Evolutionary conservation across 2,113 vertebrate species (phyloP).

Genomic region (Phalacrocorax brasilianus): DNA sequence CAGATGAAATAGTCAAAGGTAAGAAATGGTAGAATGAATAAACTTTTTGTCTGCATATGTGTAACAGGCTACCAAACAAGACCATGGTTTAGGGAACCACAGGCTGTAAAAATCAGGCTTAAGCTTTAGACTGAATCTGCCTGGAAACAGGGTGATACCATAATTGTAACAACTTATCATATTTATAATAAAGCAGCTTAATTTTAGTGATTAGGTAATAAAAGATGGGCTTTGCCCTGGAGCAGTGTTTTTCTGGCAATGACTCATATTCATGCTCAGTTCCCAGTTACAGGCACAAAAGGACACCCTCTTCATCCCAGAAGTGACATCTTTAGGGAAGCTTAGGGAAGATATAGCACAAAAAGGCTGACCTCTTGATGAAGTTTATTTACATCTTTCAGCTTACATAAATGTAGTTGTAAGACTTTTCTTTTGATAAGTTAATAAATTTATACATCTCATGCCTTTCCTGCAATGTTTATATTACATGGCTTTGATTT

Average conservation of each 20-base stretch:
- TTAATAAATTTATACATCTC: not conserved
- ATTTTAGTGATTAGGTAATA: not conserved
- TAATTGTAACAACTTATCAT: not conserved
- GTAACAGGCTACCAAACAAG: not conserved
- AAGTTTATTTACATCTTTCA: not conserved
- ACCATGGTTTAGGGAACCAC: not conserved
- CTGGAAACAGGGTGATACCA: not conserved
- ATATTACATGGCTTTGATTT: not conserved
- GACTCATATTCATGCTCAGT: not conserved
- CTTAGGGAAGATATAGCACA: not conserved
- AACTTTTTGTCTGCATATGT: not conserved
- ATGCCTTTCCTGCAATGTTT: not conserved
- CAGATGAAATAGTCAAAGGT: not conserved
- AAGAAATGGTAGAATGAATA: not conserved
- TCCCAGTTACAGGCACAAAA: not conserved
- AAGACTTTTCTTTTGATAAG: not conserved
- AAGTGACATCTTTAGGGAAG: not conserved
- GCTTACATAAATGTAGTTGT: not conserved
- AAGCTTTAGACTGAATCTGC: not conserved
- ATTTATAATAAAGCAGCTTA: not conserved
- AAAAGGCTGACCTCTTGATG: not conserved
- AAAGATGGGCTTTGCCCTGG: not conserved
- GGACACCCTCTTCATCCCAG: not conserved
- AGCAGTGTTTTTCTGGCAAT: not conserved
- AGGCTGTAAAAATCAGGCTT: not conserved